phyloP scores from a whole-genome alignment of 1,140 invertebrate genomes.

The Dysdera silvatica region DNA sequence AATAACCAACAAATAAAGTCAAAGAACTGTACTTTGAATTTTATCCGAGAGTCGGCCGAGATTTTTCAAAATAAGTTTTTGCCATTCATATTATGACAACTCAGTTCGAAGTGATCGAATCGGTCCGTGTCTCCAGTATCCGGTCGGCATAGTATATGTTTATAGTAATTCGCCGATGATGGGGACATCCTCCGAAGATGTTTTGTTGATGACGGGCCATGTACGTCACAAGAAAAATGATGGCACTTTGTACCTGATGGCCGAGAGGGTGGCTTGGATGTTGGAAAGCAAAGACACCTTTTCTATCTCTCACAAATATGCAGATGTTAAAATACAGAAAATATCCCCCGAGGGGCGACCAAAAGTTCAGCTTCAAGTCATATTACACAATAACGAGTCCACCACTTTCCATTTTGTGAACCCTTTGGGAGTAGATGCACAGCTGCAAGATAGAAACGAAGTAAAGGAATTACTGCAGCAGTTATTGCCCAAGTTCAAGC shows the following conservation, averaged over 20 bases:
- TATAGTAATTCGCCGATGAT: no score
- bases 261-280: constrained; percentile 91
- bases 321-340: constrained; percentile 96
- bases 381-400: constrained; percentile 83
- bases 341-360: constrained; percentile 96
- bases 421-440: constrained; percentile 64
- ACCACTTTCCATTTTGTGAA: constrained; percentile 98
- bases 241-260: constrained; percentile 91
- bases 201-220: constrained; percentile 79
- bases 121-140: no score
- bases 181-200: constrained; percentile 62
- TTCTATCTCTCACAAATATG: constrained; percentile 83
- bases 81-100: no score
- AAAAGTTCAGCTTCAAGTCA: constrained; percentile 97
- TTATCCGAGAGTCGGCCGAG: no score
- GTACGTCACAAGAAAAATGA: constrained; percentile 94
- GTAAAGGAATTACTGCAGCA: constrained; percentile 89
- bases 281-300: constrained; percentile 79
- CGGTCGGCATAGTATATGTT: no score
- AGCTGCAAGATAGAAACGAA: constrained; percentile 81
- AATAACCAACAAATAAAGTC: no score
- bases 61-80: no score
- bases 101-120: no score
- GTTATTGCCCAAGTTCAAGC: constrained; percentile 88
- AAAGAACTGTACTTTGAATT: no score